A percentile compares a stretch with the other conserved stretches of the same genome.
Conservation (phyloP, 2,113 vertebrate species). For the Raja brachyura region DNA sequence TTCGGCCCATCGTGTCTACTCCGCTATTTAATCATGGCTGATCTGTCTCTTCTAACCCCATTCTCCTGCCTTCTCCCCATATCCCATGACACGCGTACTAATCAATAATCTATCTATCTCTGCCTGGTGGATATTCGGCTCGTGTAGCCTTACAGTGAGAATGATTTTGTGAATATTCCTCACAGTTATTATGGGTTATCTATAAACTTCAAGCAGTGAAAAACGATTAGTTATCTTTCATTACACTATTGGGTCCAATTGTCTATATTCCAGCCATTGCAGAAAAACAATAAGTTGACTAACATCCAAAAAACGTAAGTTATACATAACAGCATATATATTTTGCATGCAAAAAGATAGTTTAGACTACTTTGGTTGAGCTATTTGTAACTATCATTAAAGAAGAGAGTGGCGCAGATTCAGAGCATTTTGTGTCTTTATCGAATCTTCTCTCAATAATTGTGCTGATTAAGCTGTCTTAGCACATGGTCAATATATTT, state of each 20-base stretch:
- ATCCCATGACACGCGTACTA: too few species aligned
- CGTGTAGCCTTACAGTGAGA: not conserved
- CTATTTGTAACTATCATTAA: not conserved
- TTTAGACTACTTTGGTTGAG: not conserved
- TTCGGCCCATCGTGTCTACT: too few species aligned
- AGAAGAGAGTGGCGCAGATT: not conserved
- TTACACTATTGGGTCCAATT: not conserved
- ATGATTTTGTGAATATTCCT: not conserved
- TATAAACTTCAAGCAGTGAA: not conserved
- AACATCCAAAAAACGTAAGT: not conserved
- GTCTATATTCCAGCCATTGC: not conserved
- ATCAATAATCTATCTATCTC: too few species aligned
- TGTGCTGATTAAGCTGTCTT: not conserved
- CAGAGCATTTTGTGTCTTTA: not conserved
- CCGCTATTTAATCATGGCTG: too few species aligned
- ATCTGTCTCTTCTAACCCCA: too few species aligned
- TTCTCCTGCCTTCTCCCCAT: too few species aligned
- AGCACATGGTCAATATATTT: not conserved
- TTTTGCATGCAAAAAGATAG: not conserved
- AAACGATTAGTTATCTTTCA: not conserved
- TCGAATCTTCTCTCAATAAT: not conserved
- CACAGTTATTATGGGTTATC: not conserved
- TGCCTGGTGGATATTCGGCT: too few species aligned
- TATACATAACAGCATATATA: not conserved
- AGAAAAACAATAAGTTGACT: not conserved